These are phyloP conservation scores for Laspeyria flexula DNA, from an alignment of 2,888 invertebrate species.

Conservation along the genomic window DNA sequence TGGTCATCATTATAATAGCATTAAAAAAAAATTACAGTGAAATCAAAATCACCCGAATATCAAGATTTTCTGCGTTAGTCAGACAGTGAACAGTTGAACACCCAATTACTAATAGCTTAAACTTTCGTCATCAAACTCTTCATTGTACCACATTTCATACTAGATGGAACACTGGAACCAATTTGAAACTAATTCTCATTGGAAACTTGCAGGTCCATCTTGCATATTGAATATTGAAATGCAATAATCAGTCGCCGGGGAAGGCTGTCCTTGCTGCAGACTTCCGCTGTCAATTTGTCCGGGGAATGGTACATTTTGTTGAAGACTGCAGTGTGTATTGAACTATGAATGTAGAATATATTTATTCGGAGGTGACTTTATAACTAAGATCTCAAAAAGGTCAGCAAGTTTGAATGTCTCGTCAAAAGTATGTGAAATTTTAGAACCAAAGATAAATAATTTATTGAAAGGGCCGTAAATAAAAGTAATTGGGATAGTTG, in stretches of 20 bases:
- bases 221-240: conserved; percentile 53
- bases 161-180: conserved; percentile 9
- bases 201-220: conserved; percentile 42
- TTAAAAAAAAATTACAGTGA: too few relatives aligned
- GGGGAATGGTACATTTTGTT: conserved; percentile 52
- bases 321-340: conserved; percentile 9
- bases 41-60: too few relatives aligned
- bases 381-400: not conserved
- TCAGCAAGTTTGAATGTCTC: too few relatives aligned
- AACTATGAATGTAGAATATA: conserved; percentile 6
- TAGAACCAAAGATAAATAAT: too few relatives aligned
- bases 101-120: too few relatives aligned
- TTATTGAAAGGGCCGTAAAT: too few relatives aligned
- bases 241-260: conserved; percentile 48
- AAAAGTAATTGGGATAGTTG: too few relatives aligned
- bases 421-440: too few relatives aligned
- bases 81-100: too few relatives aligned
- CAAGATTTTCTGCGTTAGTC: too few relatives aligned
- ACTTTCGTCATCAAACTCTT: not conserved
- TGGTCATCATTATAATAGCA: too few relatives aligned
- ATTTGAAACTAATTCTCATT: conserved; percentile 42
- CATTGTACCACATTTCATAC: conserved; percentile 9
- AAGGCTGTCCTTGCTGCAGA: conserved; percentile 39
- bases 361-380: not conserved
- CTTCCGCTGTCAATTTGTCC: conserved; percentile 62